Conservation (phyloP, 2,888 invertebrate genomes). For the Drosophila pseudotakahashii region DNA sequence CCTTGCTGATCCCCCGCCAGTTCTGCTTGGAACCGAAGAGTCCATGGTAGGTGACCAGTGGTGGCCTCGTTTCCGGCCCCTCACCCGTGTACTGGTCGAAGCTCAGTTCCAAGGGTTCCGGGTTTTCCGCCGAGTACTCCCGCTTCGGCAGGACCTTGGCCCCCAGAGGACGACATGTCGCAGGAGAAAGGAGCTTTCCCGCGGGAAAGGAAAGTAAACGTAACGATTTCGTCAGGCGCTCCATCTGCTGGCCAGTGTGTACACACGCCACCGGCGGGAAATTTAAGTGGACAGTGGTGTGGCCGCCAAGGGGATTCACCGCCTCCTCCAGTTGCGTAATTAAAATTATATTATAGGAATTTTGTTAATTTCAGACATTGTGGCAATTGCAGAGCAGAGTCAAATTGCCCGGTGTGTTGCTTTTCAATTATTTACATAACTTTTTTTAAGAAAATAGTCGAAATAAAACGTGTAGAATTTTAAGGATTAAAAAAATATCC, state of each 20-base stretch:
- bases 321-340: conserved; percentile 10
- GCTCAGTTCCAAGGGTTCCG: conserved; percentile 86
- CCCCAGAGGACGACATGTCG: not conserved
- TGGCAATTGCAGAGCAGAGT: not conserved
- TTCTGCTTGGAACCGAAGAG: conserved; percentile 94
- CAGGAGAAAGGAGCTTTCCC: conserved; percentile 3
- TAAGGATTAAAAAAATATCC: too few relatives aligned
- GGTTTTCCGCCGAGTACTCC: not conserved
- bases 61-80: conserved; percentile 83
- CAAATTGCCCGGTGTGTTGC: too few relatives aligned
- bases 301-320: not conserved
- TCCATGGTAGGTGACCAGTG: conserved; percentile 94
- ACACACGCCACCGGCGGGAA: conserved; percentile 18
- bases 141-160: not conserved
- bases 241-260: conserved; percentile 51
- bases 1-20: conserved; percentile 93
- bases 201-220: conserved; percentile 44
- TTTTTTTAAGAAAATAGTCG: too few relatives aligned
- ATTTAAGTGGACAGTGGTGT: conserved; percentile 1
- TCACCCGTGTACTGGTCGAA: conserved; percentile 88
- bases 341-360: not conserved
- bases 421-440: not conserved
- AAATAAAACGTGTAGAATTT: too few relatives aligned
- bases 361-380: not conserved
- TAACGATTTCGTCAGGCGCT: conserved; percentile 57